phyloP scores from a whole-genome alignment of 2,888 invertebrate species.

The Cephalotes varians region DNA sequence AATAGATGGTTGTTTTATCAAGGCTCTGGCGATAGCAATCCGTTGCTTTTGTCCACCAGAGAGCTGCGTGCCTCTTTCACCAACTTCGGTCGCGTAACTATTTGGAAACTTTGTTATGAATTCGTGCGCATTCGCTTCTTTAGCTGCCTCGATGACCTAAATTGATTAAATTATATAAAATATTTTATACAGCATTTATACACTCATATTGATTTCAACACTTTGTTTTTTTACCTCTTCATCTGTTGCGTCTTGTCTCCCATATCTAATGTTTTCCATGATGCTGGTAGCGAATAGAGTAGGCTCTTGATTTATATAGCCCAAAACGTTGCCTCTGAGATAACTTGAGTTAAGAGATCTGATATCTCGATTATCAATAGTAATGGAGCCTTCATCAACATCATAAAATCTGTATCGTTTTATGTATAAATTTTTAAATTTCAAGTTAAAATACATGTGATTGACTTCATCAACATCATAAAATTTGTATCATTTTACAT shows the following conservation, averaged over 20 bases:
- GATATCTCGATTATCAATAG: conserved; percentile 92
- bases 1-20: conserved; percentile 95
- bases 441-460: not conserved
- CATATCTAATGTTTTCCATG: conserved; percentile 97
- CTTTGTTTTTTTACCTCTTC: conserved; percentile 87
- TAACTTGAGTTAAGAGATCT: conserved; percentile 92
- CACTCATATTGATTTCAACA: not conserved
- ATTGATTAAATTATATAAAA: not conserved
- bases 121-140: conserved; percentile 96
- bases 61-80: conserved; percentile 96
- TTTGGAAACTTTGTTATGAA: conserved; percentile 94
- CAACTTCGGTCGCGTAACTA: conserved; percentile 94
- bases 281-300: conserved; percentile 96
- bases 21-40: conserved; percentile 97
- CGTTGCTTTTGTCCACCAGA: conserved; percentile 98
- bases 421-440: not conserved
- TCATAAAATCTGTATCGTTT: conserved; percentile 92
- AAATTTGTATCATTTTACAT: conserved; percentile 87
- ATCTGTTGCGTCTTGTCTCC: conserved; percentile 90
- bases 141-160: conserved; percentile 92
- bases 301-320: conserved; percentile 97
- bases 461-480: conserved; percentile 91
- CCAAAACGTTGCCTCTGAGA: conserved; percentile 94
- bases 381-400: conserved; percentile 90
- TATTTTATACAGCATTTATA: not conserved